phyloP scores from a whole-genome alignment of 1,140 invertebrate species.

The Coptotermes formosanus region DNA sequence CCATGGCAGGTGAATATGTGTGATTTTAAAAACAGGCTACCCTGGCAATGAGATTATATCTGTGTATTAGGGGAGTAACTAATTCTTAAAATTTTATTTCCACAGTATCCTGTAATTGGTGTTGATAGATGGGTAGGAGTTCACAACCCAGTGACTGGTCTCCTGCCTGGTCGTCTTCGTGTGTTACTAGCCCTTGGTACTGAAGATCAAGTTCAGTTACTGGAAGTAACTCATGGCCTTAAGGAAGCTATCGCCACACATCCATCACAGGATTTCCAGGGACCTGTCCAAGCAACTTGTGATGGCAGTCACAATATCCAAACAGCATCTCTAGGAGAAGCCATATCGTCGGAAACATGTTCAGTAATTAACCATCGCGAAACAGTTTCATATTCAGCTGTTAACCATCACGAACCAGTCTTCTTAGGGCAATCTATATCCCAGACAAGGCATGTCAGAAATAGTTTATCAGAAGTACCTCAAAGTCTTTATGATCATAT shows the following conservation, averaged over 20 bases:
- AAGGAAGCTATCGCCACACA: neutral
- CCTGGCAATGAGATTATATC: too few relatives aligned
- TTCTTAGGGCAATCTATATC: neutral
- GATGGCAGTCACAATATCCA: neutral
- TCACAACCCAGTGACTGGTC: slow-evolving; percentile 47
- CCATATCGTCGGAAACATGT: neutral
- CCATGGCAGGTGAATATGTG: too few relatives aligned
- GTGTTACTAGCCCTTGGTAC: slow-evolving; percentile 59
- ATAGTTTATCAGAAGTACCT: too few relatives aligned
- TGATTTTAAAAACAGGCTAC: too few relatives aligned
- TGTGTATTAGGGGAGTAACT: neutral
- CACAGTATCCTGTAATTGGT: slow-evolving; percentile 58
- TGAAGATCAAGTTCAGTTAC: slow-evolving; percentile 55
- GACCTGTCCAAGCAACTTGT: neutral
- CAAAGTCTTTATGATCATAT: too few relatives aligned
- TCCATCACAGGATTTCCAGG: neutral
- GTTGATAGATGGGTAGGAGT: slow-evolving; percentile 60
- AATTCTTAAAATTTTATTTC: slow-evolving; percentile 33
- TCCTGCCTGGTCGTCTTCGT: slow-evolving; percentile 52
- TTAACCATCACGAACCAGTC: neutral
- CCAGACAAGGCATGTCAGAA: neutral
- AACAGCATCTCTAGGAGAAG: neutral
- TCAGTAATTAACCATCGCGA: too few relatives aligned
- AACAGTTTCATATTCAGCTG: neutral
- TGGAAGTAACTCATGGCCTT: slow-evolving; percentile 47